Conservation (phyloP, 2,797 vertebrate genomes). For the Chrysolophus pictus region DNA sequence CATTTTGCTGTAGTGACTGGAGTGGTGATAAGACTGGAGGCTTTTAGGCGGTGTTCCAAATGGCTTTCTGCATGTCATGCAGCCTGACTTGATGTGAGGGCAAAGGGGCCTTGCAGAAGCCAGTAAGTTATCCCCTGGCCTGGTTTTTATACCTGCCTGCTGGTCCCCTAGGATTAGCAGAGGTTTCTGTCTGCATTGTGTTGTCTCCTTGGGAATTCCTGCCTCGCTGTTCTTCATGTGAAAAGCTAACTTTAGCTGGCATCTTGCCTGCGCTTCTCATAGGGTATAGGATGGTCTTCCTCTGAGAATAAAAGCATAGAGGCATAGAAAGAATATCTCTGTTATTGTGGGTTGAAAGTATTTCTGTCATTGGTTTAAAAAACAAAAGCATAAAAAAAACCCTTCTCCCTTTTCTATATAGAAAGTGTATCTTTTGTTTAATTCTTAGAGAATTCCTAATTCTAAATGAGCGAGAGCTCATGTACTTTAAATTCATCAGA, state of each 20-base stretch:
- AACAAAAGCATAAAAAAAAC: neutral
- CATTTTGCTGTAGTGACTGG: neutral
- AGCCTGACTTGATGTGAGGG: neutral
- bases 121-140: neutral
- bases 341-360: neutral
- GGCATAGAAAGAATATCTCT: neutral
- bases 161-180: neutral
- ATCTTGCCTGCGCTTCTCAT: neutral
- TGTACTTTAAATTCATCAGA: neutral
- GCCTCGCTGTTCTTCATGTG: neutral
- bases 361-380: neutral
- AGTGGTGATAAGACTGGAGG: neutral
- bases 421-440: neutral
- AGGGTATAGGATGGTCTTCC: neutral
- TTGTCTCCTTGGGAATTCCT: conserved; percentile 49
- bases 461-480: neutral
- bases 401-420: neutral
- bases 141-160: conserved; percentile 5
- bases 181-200: conserved; percentile 55
- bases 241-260: neutral
- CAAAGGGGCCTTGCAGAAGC: neutral
- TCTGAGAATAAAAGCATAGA: neutral
- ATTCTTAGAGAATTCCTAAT: neutral
- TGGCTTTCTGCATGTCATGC: conserved; percentile 1
- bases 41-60: neutral